phyloP scores from a whole-genome alignment of 2,797 vertebrate genomes.

The Arremon brunneinucha region DNA sequence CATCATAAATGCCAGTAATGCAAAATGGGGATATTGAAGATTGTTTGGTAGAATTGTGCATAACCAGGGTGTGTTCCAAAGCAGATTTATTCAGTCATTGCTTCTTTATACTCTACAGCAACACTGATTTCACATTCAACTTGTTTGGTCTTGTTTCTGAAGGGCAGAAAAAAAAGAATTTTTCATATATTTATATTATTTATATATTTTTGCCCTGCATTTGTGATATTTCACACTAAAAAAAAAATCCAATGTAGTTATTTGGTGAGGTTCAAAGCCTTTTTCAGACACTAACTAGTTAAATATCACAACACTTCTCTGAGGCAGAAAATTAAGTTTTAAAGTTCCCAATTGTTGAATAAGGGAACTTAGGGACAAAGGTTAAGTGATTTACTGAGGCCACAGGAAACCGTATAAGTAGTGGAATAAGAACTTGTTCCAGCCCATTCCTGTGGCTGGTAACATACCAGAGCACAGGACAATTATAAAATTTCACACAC shows the following conservation, averaged over 20 bases:
- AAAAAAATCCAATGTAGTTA: neutral
- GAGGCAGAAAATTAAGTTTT: constrained; percentile 48
- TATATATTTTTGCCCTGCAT: neutral
- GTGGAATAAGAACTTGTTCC: neutral
- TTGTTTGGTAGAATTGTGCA: constrained; percentile 49
- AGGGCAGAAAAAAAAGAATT: rapidly evolving
- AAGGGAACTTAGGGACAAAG: constrained; percentile 41
- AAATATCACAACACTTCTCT: constrained; percentile 18
- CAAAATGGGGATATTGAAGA: constrained; percentile 35
- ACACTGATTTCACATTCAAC: neutral
- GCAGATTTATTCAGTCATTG: constrained; percentile 48
- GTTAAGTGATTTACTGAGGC: constrained; percentile 47
- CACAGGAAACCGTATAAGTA: constrained; percentile 7
- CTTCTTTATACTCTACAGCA: constrained; percentile 6
- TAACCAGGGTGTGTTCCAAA: constrained; percentile 48
- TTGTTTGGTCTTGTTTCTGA: constrained; percentile 21
- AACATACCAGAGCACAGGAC: neutral
- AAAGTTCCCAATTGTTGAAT: constrained; percentile 39
- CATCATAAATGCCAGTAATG: constrained; percentile 42
- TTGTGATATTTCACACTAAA: neutral
- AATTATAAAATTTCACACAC: neutral
- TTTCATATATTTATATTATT: neutral
- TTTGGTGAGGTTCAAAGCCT: neutral
- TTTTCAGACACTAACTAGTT: constrained; percentile 7
- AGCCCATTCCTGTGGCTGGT: neutral